Evolutionary conservation across 2,888 invertebrate species (phyloP), one percentile per base, ranked within the genome.

Genomic region (Rhabditoides inermis): DNA sequence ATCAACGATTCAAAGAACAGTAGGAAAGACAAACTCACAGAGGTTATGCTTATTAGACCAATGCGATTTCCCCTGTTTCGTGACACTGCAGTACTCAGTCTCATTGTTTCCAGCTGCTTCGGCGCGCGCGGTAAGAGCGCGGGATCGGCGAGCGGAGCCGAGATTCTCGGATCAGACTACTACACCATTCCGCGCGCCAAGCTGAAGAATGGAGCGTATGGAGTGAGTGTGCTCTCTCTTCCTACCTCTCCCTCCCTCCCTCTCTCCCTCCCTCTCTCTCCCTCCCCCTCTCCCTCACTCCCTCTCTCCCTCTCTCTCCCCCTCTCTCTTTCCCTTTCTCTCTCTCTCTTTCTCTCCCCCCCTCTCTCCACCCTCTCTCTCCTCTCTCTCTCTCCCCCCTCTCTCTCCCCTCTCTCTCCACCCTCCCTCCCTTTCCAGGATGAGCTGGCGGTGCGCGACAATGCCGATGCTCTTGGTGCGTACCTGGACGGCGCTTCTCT

Each of bases 161-260:
- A 65, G 42, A 60, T 63, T 23, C 50, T 64, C 5, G 67, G 63
- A 37, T 58, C 61, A 2, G 63, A 63, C 44, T 65, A 68, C 45
- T 62, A 62, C 52, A 65, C 65, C 4, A 65, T 65, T 18, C 75
- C 75, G 25, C 45, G 75, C 25, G 69, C 75, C 5, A 73, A 75
- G 45, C 52, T 67, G 32, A 49, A 55, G n/a, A 51, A 60, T 32
- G 47, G 47, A 22, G 41, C 51, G 26, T 63, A 65, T 41, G 61
- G 51, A 27, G 55, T 53, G 23, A 18, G 37, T n/a, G 10, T 32
- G 32, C 7, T 10, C 7, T 32, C 15, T 32, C 10, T 10, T 10
- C 7, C 7, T 10, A 32, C 7, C 32, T 32, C 7, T 40, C 23
- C 39, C n/a, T 12, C 44, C 30, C 23, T 40, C 22, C 32, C 49